Evolutionary conservation across 1,140 invertebrate genomes (phyloP).

Genomic region (Brachionus asplanchnoidis): DNA sequence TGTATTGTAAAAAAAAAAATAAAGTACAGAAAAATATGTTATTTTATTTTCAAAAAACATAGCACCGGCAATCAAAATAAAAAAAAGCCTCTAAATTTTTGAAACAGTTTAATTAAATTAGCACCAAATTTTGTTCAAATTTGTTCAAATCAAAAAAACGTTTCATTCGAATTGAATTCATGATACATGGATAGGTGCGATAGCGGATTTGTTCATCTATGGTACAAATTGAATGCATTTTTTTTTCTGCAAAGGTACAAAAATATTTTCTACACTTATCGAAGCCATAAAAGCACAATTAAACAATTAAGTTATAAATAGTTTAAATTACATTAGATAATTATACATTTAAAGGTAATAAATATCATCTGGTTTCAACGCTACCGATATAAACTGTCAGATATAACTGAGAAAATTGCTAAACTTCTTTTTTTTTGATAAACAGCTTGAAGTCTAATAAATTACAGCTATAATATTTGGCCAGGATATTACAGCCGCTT

Average conservation of each 20-base stretch:
- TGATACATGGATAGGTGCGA: not conserved
- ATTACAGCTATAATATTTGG: not conserved
- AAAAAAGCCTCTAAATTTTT: not conserved
- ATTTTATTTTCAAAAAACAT: not conserved
- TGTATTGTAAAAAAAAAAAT: no score
- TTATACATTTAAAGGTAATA: not conserved
- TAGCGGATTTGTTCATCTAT: not conserved
- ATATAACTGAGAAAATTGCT: not conserved
- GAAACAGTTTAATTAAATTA: not conserved
- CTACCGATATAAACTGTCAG: not conserved
- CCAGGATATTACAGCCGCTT: not conserved
- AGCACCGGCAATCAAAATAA: not conserved
- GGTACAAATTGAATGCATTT: not conserved
- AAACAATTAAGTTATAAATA: not conserved
- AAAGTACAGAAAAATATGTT: no score
- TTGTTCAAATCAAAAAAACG: not conserved
- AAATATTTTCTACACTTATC: not conserved
- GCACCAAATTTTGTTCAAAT: not conserved
- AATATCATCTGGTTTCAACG: conserved; percentile 1
- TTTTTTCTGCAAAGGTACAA: not conserved
- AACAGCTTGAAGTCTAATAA: not conserved
- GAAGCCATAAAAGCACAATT: not conserved
- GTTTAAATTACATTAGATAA: conserved; percentile 5
- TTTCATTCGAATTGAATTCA: not conserved
- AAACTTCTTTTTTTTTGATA: not conserved